Conservation (phyloP, 2,797 vertebrate genomes). For the Cuniculus paca region DNA sequence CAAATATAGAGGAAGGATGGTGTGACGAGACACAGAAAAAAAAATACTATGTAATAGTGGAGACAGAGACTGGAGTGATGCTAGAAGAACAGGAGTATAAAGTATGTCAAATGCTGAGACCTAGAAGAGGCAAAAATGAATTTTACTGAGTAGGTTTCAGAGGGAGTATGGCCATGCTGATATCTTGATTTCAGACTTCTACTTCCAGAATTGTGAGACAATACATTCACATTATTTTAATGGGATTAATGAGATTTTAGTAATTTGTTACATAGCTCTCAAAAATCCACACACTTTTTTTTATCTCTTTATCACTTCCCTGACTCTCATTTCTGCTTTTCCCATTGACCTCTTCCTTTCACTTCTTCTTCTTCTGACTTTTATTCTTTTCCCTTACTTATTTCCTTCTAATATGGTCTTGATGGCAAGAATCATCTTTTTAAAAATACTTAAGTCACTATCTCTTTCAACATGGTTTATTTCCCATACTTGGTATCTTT, state of each 20-base stretch:
- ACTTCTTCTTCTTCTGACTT: neutral
- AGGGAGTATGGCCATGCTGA: neutral
- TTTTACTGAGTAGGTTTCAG: neutral
- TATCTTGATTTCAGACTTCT: neutral
- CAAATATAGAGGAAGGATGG: neutral
- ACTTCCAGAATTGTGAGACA: neutral
- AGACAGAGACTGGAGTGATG: neutral
- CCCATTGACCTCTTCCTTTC: neutral
- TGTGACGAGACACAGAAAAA: neutral
- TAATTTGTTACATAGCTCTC: neutral
- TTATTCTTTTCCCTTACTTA: neutral
- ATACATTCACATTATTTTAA: neutral
- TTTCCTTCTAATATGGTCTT: neutral
- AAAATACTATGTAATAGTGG: neutral
- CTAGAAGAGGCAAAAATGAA: neutral
- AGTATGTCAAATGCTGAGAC: neutral
- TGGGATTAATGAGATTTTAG: neutral
- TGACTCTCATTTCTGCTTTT: neutral
- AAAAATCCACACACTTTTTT: neutral
- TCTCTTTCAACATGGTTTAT: slow-evolving; percentile 1
- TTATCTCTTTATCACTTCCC: neutral
- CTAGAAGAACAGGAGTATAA: neutral
- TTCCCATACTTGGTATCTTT: neutral
- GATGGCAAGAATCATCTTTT: neutral
- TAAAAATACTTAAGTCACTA: neutral